These are phyloP conservation scores for Pogonocherus hispidulus DNA, from an alignment of 2,888 invertebrate genomes.

Conservation along the genomic window DNA sequence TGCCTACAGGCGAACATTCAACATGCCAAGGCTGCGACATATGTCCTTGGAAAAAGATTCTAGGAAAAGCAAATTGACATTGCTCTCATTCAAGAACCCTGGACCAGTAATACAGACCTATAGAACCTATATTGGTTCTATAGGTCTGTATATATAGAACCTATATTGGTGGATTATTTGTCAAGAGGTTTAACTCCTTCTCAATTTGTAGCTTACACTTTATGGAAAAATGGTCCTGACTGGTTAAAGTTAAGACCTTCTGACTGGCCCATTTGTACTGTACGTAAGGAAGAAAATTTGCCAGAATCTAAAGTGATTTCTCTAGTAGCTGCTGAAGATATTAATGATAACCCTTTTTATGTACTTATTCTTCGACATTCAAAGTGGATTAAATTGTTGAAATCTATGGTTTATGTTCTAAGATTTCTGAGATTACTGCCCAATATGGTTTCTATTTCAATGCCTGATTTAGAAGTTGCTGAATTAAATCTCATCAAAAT, in stretches of 20 bases:
- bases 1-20: too few relatives aligned
- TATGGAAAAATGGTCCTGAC: conserved; percentile 1
- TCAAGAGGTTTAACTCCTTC: conserved; percentile 3
- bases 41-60: too few relatives aligned
- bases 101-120: too few relatives aligned
- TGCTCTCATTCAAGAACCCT: too few relatives aligned
- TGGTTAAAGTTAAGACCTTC: not conserved
- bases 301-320: not conserved
- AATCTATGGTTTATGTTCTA: conserved; percentile 1
- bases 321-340: not conserved
- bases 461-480: not conserved
- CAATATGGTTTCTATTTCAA: not conserved
- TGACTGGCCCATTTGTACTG: not conserved
- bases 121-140: too few relatives aligned
- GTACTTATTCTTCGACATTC: not conserved
- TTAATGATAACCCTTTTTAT: not conserved
- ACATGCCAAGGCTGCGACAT: too few relatives aligned
- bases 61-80: too few relatives aligned
- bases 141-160: too few relatives aligned
- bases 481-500: conserved; percentile 10
- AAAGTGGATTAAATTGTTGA: not conserved
- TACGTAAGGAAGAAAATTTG: not conserved
- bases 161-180: too few relatives aligned
- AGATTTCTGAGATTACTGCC: not conserved
- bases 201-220: not conserved